Conservation (phyloP, 2,113 vertebrate genomes). For the Labeo rohita region DNA sequence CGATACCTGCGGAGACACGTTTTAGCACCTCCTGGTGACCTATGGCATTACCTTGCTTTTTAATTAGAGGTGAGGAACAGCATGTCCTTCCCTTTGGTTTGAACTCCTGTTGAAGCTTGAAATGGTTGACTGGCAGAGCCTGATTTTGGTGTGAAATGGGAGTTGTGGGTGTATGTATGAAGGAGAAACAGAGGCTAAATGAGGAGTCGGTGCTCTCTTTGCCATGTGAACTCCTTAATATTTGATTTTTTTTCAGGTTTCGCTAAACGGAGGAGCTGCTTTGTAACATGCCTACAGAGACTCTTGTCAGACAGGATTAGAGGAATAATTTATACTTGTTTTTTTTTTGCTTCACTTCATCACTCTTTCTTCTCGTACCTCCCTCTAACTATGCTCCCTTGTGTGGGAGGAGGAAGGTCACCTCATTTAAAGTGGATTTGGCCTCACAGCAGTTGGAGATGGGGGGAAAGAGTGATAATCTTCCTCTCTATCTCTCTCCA, state of each 20-base stretch:
- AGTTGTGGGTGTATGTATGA: neutral
- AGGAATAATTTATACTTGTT: slow-evolving; percentile 70
- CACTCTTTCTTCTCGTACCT: neutral
- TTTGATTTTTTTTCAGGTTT: slow-evolving; percentile 67
- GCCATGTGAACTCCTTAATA: slow-evolving; percentile 69
- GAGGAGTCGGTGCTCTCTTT: slow-evolving; percentile 57
- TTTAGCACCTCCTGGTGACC: slow-evolving; percentile 61
- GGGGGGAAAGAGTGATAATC: neutral
- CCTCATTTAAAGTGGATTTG: slow-evolving; percentile 36
- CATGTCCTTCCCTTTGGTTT: slow-evolving; percentile 26
- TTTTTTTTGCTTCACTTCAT: slow-evolving; percentile 46
- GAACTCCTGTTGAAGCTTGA: slow-evolving; percentile 27
- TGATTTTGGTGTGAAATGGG: neutral
- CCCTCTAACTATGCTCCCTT: slow-evolving; percentile 8
- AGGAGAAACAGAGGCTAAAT: slow-evolving; percentile 52
- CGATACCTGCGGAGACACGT: neutral
- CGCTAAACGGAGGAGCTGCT: slow-evolving; percentile 55
- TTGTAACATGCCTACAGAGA: slow-evolving; percentile 57
- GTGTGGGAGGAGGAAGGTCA: slow-evolving; percentile 26
- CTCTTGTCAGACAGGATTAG: slow-evolving; percentile 61
- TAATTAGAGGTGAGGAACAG: slow-evolving; percentile 34
- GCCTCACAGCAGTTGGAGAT: slow-evolving; percentile 28
- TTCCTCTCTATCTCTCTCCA: slow-evolving; percentile 25
- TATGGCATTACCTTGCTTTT: slow-evolving; percentile 63
- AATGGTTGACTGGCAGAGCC: slow-evolving; percentile 8